Conservation (phyloP, 2,797 vertebrate genomes). For the Gila robusta region DNA sequence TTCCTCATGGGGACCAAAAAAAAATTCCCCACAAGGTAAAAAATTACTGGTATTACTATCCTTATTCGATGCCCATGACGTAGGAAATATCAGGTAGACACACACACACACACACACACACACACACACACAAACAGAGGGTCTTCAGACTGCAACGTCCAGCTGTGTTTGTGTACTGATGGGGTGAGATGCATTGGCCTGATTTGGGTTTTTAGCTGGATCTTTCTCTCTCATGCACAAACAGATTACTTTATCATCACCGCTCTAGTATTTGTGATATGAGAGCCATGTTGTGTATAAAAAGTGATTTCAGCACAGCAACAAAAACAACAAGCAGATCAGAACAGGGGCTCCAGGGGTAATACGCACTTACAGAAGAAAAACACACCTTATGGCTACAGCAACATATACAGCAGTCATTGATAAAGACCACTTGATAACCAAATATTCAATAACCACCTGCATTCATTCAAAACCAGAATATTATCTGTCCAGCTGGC, state of each 20-base stretch:
- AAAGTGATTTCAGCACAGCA: background rate
- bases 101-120: conserved; percentile 1
- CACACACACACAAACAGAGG: conserved; percentile 27
- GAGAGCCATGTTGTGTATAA: background rate
- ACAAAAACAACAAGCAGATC: background rate
- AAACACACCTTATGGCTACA: background rate
- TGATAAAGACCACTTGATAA: conserved; percentile 3
- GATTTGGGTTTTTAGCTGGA: conserved; percentile 25
- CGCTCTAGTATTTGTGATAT: background rate
- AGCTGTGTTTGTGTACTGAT: conserved; percentile 22
- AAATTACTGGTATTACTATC: background rate
- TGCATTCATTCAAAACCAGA: conserved; percentile 29
- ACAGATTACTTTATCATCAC: conserved; percentile 22
- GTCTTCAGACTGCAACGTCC: conserved; percentile 14
- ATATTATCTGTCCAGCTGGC: background rate
- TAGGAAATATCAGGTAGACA: background rate
- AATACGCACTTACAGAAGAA: background rate
- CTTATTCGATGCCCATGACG: background rate
- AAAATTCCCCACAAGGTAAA: background rate
- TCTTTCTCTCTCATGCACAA: conserved; percentile 1
- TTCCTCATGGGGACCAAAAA: background rate
- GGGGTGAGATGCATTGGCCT: conserved; percentile 24
- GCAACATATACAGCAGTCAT: background rate
- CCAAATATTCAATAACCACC: background rate
- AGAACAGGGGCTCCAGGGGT: conserved; percentile 3